Evolutionary conservation across 2,797 vertebrate species (phyloP).

Genomic region (Sebastes itinus): DNA sequence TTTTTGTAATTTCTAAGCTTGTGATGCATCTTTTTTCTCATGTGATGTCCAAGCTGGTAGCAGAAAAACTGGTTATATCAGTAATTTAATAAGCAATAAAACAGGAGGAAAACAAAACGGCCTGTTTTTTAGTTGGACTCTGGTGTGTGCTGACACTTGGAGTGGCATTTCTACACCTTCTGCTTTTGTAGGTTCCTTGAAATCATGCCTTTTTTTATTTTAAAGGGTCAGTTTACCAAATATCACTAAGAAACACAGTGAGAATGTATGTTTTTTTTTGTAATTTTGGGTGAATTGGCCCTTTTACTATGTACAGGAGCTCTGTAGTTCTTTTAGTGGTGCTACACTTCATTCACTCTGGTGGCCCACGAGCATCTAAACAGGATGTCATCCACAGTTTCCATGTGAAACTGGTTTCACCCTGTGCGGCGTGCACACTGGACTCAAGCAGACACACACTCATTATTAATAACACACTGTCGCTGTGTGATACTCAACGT

Average conservation of each 20-base stretch:
- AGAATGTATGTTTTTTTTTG: neutral
- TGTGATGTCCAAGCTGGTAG: neutral
- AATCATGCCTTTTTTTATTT: neutral
- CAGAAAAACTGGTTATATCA: neutral
- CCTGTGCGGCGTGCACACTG: neutral
- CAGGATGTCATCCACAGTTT: conserved; percentile 13
- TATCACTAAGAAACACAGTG: neutral
- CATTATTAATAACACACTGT: neutral
- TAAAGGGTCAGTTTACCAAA: conserved; percentile 21
- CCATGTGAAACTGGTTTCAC: neutral
- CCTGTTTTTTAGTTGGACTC: neutral
- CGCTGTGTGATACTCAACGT: neutral
- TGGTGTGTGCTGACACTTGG: neutral
- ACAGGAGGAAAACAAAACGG: neutral
- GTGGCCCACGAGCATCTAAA: neutral
- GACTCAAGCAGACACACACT: neutral
- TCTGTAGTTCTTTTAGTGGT: conserved; percentile 9
- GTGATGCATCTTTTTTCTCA: neutral
- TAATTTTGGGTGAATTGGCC: conserved; percentile 20
- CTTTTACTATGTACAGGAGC: neutral
- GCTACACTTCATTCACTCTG: neutral
- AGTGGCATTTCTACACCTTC: neutral
- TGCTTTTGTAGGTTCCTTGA: conserved; percentile 4
- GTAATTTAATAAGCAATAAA: neutral
- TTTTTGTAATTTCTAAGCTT: neutral